Conservation (phyloP, 2,888 invertebrate genomes). For the Athripsodes cinereus region DNA sequence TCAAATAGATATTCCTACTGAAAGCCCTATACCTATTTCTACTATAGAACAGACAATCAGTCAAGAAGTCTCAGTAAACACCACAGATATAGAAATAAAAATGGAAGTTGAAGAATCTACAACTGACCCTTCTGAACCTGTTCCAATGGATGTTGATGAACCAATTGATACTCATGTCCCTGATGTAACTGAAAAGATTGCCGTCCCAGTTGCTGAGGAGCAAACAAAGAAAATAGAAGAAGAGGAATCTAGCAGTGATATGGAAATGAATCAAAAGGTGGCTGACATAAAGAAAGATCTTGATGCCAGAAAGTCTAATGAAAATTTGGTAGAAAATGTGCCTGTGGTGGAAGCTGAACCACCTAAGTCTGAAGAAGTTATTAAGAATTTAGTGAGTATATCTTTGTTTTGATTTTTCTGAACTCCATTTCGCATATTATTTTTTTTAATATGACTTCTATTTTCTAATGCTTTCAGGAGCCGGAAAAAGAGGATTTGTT, state of each 20-base stretch:
- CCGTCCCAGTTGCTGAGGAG: neutral
- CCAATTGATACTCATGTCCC: neutral
- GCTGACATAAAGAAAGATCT: slow-evolving; percentile 28
- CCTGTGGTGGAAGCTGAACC: neutral
- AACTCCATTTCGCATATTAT: too few species aligned
- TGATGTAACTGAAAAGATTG: neutral
- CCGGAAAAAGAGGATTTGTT: slow-evolving; percentile 25
- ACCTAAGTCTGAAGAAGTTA: neutral
- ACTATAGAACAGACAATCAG: neutral
- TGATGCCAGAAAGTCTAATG: slow-evolving; percentile 21
- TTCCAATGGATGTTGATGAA: neutral
- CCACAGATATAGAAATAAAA: neutral
- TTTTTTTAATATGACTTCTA: too few species aligned
- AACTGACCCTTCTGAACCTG: neutral
- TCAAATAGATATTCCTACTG: neutral
- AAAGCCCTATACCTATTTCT: neutral
- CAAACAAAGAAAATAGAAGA: slow-evolving; percentile 17
- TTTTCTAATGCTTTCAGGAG: slow-evolving; percentile 9
- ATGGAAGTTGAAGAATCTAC: neutral
- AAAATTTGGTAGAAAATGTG: slow-evolving; percentile 16
- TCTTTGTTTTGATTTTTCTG: neutral
- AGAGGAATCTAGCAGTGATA: slow-evolving; percentile 28
- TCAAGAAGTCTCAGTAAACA: neutral
- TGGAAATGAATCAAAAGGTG: slow-evolving; percentile 28
- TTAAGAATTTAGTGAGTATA: neutral